These are phyloP conservation scores for Phocoena phocoena DNA, from an alignment of 2,113 vertebrate species.

Conservation along the genomic window DNA sequence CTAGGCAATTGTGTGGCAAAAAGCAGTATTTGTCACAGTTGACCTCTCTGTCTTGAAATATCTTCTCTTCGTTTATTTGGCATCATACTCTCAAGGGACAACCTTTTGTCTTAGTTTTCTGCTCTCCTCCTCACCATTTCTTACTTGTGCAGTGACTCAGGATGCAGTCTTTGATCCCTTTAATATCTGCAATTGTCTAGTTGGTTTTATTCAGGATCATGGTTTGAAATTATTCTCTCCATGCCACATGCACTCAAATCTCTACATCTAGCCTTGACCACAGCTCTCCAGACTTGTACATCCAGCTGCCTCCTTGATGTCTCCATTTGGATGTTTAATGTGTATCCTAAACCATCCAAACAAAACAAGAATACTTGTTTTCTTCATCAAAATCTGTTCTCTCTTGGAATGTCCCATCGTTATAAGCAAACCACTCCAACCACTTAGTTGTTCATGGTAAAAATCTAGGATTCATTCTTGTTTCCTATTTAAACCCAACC, in stretches of 20 bases:
- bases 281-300: neutral
- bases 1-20: neutral
- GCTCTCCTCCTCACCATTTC: neutral
- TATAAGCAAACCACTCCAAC: neutral
- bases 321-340: neutral
- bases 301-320: neutral
- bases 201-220: neutral
- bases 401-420: neutral
- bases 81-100: neutral
- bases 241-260: neutral
- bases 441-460: neutral
- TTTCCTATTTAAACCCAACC: neutral
- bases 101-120: neutral
- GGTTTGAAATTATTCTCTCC: neutral
- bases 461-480: neutral
- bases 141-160: neutral
- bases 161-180: neutral
- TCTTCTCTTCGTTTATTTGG: neutral
- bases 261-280: neutral
- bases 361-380: neutral
- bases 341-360: neutral
- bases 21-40: neutral
- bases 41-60: neutral
- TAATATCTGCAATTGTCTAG: neutral
- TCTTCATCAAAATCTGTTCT: neutral